Evolutionary conservation across 2,888 invertebrate species (phyloP).

Genomic region (Sepioteuthis lessoniana): DNA sequence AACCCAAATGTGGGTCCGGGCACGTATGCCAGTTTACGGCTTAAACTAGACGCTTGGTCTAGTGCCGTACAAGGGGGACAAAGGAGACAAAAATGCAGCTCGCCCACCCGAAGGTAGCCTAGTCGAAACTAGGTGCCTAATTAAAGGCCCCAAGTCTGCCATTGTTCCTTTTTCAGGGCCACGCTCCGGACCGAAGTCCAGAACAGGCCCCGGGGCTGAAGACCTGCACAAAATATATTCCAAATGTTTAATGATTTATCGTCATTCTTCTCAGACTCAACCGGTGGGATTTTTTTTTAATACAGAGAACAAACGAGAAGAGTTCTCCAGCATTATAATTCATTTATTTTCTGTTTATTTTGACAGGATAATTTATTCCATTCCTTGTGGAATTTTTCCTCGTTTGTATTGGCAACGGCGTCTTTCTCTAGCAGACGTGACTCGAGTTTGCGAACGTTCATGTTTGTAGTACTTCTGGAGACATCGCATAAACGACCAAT

Average conservation of each 20-base stretch:
- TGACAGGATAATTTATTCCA: neutral
- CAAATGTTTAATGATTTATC: neutral
- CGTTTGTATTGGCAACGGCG: too few relatives aligned
- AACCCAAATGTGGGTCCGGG: too few relatives aligned
- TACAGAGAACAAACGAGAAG: neutral
- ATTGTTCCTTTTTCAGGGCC: too few relatives aligned
- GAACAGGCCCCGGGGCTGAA: neutral
- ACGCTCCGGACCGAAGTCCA: too few relatives aligned
- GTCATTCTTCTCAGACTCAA: neutral
- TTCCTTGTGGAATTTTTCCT: neutral
- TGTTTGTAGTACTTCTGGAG: neutral
- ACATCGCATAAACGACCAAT: neutral
- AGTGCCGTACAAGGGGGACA: too few relatives aligned
- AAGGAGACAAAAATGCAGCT: too few relatives aligned
- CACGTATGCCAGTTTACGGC: too few relatives aligned
- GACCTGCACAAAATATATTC: neutral
- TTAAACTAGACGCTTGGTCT: too few relatives aligned
- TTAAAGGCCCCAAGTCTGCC: too few relatives aligned
- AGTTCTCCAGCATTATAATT: neutral
- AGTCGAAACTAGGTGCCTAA: too few relatives aligned
- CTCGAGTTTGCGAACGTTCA: neutral
- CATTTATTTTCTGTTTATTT: conserved; percentile 16
- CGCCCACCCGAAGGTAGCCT: too few relatives aligned
- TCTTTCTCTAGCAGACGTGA: neutral
- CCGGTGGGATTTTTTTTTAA: neutral